Conservation (phyloP, 2,888 invertebrate species). For the Coelogynopora nodosa region DNA sequence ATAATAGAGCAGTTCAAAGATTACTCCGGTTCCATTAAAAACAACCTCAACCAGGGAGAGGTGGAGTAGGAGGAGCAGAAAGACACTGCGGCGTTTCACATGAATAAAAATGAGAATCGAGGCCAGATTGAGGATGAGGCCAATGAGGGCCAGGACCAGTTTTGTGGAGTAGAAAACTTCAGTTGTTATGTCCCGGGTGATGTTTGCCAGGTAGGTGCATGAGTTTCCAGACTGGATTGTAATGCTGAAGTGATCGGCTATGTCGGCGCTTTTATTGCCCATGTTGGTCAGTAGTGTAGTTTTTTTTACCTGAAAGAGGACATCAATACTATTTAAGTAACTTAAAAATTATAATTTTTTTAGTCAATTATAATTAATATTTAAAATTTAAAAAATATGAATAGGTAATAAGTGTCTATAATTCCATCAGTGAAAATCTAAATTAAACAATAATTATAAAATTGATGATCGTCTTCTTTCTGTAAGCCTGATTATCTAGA, state of each 20-base stretch:
- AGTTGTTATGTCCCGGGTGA: background rate
- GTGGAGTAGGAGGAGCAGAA: conserved; percentile 39
- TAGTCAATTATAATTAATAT: no score
- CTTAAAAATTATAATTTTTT: no score
- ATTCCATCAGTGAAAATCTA: no score
- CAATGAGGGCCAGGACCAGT: background rate
- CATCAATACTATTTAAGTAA: no score
- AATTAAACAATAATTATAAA: no score
- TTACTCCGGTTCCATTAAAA: conserved; percentile 34
- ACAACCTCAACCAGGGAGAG: conserved; percentile 35
- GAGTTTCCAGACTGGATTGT: background rate
- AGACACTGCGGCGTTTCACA: conserved; percentile 34
- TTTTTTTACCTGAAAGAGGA: no score
- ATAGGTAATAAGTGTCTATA: no score
- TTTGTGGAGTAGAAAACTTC: conserved; percentile 31
- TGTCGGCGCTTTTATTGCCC: no score
- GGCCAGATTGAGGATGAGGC: conserved; percentile 9
- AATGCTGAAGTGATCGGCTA: background rate
- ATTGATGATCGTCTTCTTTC: no score
- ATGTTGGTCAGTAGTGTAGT: no score
- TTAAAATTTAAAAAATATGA: no score
- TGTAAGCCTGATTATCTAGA: no score
- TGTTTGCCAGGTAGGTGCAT: background rate
- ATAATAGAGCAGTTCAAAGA: conserved; percentile 41
- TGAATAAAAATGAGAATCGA: background rate